Percentiles rank a stretch among this genome's conserved stretches.
Conservation (phyloP, 2,888 invertebrate genomes). For the Trypoxylon attenuatum region DNA sequence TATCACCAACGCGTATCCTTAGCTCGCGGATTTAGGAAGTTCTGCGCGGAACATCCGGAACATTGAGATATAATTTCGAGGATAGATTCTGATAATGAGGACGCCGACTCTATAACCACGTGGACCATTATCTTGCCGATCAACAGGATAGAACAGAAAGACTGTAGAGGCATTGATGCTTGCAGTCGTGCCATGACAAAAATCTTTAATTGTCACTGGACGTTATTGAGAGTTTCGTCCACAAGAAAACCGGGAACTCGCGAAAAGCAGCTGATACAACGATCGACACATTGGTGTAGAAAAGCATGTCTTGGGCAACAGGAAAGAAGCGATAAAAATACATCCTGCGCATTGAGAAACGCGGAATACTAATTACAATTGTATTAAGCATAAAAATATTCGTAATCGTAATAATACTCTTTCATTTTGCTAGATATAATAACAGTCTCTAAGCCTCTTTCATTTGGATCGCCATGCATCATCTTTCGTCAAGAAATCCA, state of each 20-base stretch:
- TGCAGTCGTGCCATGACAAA: too few species aligned
- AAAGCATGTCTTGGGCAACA: neutral
- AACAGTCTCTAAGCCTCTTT: constrained; percentile 67
- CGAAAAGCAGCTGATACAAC: too few species aligned
- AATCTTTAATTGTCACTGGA: too few species aligned
- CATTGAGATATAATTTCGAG: neutral
- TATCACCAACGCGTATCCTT: neutral
- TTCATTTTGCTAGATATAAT: constrained; percentile 60
- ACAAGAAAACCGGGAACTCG: too few species aligned
- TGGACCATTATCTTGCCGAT: too few species aligned
- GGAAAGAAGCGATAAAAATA: neutral
- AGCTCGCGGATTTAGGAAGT: neutral
- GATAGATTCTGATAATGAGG: neutral
- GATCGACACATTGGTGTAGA: too few species aligned
- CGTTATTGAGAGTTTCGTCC: too few species aligned
- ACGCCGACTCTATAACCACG: too few species aligned
- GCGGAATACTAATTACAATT: neutral
- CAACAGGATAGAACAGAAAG: too few species aligned
- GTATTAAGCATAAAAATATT: constrained; percentile 20
- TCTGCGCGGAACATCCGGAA: neutral
- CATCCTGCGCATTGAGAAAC: neutral
- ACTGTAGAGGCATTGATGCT: too few species aligned
- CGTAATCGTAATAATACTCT: constrained; percentile 54
- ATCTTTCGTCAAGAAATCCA: constrained; percentile 26
- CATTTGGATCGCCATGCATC: constrained; percentile 39